Conservation (phyloP, 2,797 vertebrate species). For the Phalloptychus januarius region DNA sequence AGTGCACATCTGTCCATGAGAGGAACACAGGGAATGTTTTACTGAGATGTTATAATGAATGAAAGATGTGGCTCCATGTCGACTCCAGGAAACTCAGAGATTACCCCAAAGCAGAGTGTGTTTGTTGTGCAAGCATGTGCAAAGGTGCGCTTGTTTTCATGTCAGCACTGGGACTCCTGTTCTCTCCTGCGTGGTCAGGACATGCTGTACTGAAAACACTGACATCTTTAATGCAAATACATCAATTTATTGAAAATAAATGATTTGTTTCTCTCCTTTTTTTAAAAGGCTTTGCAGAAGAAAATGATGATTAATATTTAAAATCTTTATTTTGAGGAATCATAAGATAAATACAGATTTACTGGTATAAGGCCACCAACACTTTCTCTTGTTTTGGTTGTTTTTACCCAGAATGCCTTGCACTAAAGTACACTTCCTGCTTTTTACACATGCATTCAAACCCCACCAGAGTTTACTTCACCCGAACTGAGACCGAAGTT, state of each 20-base stretch:
- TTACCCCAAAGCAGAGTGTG: slow-evolving; percentile 46
- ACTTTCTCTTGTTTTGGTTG: not conserved
- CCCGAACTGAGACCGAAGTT: too few relatives aligned
- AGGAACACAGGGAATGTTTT: slow-evolving; percentile 30
- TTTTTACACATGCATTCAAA: not conserved
- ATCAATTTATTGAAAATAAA: slow-evolving; percentile 28
- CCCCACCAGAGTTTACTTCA: too few relatives aligned
- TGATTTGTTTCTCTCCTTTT: not conserved
- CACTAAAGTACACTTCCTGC: not conserved
- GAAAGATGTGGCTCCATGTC: slow-evolving; percentile 8
- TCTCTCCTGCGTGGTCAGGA: slow-evolving; percentile 25
- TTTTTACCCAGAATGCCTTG: not conserved
- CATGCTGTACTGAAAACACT: slow-evolving; percentile 15
- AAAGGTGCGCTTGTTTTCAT: slow-evolving; percentile 55
- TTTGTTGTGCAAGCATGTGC: slow-evolving; percentile 66
- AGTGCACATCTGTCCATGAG: slow-evolving; percentile 16
- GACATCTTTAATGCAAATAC: slow-evolving; percentile 6
- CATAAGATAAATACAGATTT: not conserved
- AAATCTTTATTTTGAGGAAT: not conserved
- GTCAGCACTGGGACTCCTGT: slow-evolving; percentile 59
- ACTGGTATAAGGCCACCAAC: not conserved
- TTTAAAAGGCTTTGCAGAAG: not conserved
- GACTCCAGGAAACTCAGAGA: slow-evolving; percentile 58
- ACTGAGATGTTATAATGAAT: slow-evolving; percentile 14
- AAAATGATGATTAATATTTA: not conserved